Base-by-base conservation (phyloP, 2,113 vertebrate genomes). In the Ginglymostoma cirratum region DNA sequence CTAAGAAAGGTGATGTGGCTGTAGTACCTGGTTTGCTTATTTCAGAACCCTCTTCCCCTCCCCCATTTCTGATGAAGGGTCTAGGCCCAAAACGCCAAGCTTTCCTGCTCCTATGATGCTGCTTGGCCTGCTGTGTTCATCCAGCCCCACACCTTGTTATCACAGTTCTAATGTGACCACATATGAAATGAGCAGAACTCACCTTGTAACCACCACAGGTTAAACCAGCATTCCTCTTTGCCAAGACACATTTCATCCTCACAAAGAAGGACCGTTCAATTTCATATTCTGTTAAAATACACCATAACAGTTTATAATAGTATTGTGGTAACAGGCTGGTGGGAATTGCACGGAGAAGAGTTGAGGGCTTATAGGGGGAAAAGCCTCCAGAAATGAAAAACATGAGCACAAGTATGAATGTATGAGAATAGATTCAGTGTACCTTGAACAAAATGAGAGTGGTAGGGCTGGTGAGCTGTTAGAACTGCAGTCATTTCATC, bases 191-290 rank as follows among this genome's bases (percentile, higher is more conserved):
- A 72, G 42, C 24, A 17, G n/a, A 93, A 97, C 97, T 7, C 96
- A 99, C 99, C 99, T 99, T 99, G 97, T 99, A 99, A 72, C 99
- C 99, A 19, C 99, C 99, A 72, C 99, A 99, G 72, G 99, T 99
- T 70, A 99, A 98, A 0, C 99, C 99, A 19, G 99, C 99, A 0
- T 99, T 99, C 96, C 99, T 98, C 97, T 99, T 99, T 65, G 99
- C 99, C 23, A 99, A 97, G 95, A 99, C 99, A 89, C 99, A 99
- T 96, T 99, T 99, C 99, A 99, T 99, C 96, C 99, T 98, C 96
- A 99, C 97, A 96, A 99, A 99, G 92, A 99, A 99, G 42, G 99
- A 99, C 52, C 99, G 98, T 96, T 99, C 99, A 96, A 99, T 99
- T 97, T 99, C 99, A 52, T 99, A 99, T 96, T 99, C 99, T 99